Conservation (phyloP, 1,140 invertebrate genomes). For the Trachymyrmex septentrionalis region DNA sequence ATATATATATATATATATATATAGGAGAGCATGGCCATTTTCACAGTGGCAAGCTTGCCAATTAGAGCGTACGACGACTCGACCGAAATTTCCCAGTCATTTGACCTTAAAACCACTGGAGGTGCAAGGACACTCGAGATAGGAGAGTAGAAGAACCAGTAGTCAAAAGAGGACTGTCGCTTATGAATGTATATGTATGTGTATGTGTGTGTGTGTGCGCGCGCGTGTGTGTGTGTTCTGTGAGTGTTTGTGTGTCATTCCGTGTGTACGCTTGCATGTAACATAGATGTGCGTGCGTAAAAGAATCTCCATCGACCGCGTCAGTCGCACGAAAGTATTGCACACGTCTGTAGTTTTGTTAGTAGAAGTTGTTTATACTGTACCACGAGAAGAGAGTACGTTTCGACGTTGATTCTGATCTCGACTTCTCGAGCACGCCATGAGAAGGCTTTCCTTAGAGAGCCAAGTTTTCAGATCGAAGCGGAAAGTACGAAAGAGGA, state of each 20-base stretch:
- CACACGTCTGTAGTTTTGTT: slow-evolving; percentile 10
- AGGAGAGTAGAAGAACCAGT: slow-evolving; percentile 49
- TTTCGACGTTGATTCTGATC: slow-evolving; percentile 41
- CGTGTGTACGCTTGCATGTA: slow-evolving; percentile 3
- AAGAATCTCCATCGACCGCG: slow-evolving; percentile 26
- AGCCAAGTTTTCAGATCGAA: slow-evolving; percentile 53
- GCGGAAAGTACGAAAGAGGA: slow-evolving; percentile 55
- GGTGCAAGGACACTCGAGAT: slow-evolving; percentile 57
- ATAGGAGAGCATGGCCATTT: slow-evolving; percentile 12
- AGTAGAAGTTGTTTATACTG: slow-evolving; percentile 12
- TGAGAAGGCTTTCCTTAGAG: slow-evolving; percentile 23
- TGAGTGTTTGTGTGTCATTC: not conserved
- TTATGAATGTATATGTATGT: not conserved
- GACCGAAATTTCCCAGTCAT: slow-evolving; percentile 42
- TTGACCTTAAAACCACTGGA: slow-evolving; percentile 46
- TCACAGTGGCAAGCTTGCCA: slow-evolving; percentile 25
- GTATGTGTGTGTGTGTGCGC: not conserved
- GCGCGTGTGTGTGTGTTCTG: not conserved
- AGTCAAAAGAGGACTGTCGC: slow-evolving; percentile 37
- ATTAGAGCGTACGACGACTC: slow-evolving; percentile 43
- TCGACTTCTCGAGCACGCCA: slow-evolving; percentile 40
- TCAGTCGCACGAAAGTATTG: not conserved
- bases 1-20: too few relatives aligned
- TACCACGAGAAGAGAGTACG: slow-evolving; percentile 36
- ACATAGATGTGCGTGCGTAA: slow-evolving; percentile 20